Percentiles rank a stretch among this genome's conserved stretches.
Conservation (phyloP, 2,797 vertebrate genomes). For the Semotilus atromaculatus region DNA sequence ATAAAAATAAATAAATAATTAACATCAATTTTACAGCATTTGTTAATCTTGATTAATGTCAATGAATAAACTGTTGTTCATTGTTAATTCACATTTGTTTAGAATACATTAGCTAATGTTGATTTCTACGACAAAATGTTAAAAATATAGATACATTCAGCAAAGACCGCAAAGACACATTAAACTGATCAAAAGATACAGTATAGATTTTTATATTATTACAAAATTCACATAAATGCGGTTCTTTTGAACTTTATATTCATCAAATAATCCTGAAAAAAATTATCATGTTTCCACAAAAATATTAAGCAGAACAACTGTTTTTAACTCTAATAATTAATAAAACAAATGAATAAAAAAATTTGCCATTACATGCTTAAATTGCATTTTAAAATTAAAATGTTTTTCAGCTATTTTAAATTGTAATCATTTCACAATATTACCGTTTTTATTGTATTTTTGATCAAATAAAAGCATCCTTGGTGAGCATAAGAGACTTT, state of each 20-base stretch:
- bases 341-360: background rate
- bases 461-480: background rate
- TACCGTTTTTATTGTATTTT: background rate
- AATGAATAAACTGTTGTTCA: background rate
- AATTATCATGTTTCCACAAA: background rate
- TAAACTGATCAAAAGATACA: background rate
- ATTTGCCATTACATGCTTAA: background rate
- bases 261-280: background rate
- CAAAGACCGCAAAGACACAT: background rate
- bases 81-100: background rate
- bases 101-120: background rate
- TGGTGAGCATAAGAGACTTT: background rate
- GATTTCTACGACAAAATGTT: background rate
- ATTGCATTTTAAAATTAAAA: background rate
- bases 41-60: background rate
- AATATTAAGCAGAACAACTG: background rate
- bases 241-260: background rate
- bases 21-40: background rate
- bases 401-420: background rate
- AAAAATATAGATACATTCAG: background rate
- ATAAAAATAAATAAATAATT: background rate
- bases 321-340: background rate
- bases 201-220: background rate
- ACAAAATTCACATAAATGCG: background rate
- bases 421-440: background rate